Evolutionary conservation across 2,888 invertebrate species (phyloP).

Genomic region (Coelinius sp.): DNA sequence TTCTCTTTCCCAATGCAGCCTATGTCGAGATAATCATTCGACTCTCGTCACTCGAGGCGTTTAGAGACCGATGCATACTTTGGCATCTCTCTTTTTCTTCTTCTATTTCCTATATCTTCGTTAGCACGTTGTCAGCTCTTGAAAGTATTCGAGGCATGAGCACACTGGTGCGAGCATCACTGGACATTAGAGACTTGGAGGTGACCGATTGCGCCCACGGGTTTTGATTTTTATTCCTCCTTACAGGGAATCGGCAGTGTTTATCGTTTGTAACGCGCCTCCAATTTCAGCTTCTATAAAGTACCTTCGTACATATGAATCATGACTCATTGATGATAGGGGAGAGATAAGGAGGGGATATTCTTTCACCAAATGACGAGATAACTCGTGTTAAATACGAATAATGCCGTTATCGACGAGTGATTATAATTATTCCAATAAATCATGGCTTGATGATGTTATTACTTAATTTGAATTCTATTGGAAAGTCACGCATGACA

Average conservation of each 20-base stretch:
- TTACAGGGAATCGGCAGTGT: neutral
- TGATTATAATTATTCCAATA: neutral
- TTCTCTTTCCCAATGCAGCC: slow-evolving; percentile 7
- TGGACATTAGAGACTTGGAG: neutral
- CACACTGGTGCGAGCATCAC: neutral
- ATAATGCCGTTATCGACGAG: neutral
- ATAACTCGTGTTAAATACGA: neutral
- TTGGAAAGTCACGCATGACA: neutral
- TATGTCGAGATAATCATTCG: slow-evolving; percentile 39
- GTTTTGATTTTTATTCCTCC: neutral
- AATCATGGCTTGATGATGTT: neutral
- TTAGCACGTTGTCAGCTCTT: neutral
- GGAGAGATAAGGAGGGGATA: neutral
- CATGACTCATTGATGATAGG: neutral
- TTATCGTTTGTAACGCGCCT: neutral
- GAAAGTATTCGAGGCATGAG: too few relatives aligned
- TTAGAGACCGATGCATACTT: slow-evolving; percentile 36
- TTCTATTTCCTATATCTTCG: neutral
- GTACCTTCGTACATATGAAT: neutral
- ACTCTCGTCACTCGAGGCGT: slow-evolving; percentile 41
- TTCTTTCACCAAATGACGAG: neutral
- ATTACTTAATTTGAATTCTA: neutral
- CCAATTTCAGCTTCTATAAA: neutral
- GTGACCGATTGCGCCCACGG: neutral
- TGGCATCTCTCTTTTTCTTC: slow-evolving; percentile 22